These are phyloP conservation scores for Drosophila anomelani DNA, from an alignment of 2,888 invertebrate genomes.

Conservation along the genomic window DNA sequence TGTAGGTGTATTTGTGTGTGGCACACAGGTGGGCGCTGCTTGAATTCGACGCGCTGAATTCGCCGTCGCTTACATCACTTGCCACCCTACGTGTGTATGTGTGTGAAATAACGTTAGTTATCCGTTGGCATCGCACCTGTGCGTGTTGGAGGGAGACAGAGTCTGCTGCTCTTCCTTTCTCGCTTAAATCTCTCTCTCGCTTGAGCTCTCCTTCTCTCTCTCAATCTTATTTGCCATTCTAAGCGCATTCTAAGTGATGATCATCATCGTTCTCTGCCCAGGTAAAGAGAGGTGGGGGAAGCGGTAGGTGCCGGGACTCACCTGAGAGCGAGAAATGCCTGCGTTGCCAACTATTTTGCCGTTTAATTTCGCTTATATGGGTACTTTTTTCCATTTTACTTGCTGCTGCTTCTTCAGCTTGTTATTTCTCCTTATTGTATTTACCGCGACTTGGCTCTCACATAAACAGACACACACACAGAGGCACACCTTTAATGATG, in stretches of 20 bases:
- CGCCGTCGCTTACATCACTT: slow-evolving; percentile 75
- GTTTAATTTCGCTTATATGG: slow-evolving; percentile 79
- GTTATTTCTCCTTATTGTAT: slow-evolving; percentile 66
- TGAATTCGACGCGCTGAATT: slow-evolving; percentile 63
- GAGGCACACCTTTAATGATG: slow-evolving; percentile 49
- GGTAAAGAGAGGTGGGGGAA: not conserved
- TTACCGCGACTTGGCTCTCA: slow-evolving; percentile 46
- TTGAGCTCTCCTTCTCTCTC: slow-evolving; percentile 19
- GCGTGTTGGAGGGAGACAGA: slow-evolving; percentile 33
- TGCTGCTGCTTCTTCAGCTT: slow-evolving; percentile 39
- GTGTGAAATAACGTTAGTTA: slow-evolving; percentile 80
- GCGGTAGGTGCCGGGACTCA: slow-evolving; percentile 11
- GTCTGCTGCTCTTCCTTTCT: slow-evolving; percentile 1
- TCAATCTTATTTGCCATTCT: slow-evolving; percentile 78
- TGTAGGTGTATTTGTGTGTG: slow-evolving; percentile 13
- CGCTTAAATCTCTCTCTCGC: slow-evolving; percentile 10
- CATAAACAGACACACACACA: slow-evolving; percentile 24
- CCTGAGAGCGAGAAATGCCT: slow-evolving; percentile 48
- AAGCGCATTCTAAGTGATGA: slow-evolving; percentile 75
- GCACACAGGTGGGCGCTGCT: slow-evolving; percentile 64
- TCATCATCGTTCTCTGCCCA: slow-evolving; percentile 43
- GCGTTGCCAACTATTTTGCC: slow-evolving; percentile 80
- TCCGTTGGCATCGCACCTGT: slow-evolving; percentile 63
- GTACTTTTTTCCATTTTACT: slow-evolving; percentile 57
- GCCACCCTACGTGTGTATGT: slow-evolving; percentile 40